Percentiles rank a stretch among this genome's conserved stretches.
Evolutionary conservation across 2,797 vertebrate genomes (phyloP).

Genomic region (Heteromormyrus szaboi): DNA sequence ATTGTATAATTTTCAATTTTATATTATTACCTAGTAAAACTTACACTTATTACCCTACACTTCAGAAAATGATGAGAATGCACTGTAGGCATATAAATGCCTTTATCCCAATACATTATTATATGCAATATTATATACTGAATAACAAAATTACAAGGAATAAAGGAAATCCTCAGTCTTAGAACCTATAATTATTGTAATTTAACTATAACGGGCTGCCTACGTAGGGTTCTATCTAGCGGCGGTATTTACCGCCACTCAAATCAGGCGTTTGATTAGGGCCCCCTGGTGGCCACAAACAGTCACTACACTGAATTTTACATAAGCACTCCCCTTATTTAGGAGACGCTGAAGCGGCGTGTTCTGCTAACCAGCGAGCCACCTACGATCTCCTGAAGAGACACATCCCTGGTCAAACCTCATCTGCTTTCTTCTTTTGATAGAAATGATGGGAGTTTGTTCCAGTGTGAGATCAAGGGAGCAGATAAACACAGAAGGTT

Average conservation of each 20-base stretch:
- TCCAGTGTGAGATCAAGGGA: background rate
- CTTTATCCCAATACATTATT: background rate
- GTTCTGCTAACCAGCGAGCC: background rate
- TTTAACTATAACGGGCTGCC: background rate
- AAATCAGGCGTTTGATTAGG: background rate
- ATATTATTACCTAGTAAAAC: background rate
- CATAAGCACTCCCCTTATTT: background rate
- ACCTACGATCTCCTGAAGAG: background rate
- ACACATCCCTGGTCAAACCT: background rate
- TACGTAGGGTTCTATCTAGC: background rate
- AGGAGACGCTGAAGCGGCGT: background rate
- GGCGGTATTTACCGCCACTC: background rate
- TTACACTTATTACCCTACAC: background rate
- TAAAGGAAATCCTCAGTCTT: background rate
- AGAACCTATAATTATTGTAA: background rate
- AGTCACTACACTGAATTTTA: background rate
- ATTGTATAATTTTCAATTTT: background rate
- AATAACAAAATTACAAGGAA: background rate
- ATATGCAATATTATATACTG: background rate
- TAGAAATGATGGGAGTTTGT: background rate
- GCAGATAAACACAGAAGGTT: constrained; percentile 3
- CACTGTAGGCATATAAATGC: background rate
- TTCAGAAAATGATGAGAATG: background rate
- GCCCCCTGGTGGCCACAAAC: background rate
- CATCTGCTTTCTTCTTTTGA: background rate